Percentiles rank a stretch among this genome's conserved stretches.
These are phyloP conservation scores for Leptopilina clavipes DNA, from an alignment of 1,140 invertebrate species.

Conservation along the genomic window DNA sequence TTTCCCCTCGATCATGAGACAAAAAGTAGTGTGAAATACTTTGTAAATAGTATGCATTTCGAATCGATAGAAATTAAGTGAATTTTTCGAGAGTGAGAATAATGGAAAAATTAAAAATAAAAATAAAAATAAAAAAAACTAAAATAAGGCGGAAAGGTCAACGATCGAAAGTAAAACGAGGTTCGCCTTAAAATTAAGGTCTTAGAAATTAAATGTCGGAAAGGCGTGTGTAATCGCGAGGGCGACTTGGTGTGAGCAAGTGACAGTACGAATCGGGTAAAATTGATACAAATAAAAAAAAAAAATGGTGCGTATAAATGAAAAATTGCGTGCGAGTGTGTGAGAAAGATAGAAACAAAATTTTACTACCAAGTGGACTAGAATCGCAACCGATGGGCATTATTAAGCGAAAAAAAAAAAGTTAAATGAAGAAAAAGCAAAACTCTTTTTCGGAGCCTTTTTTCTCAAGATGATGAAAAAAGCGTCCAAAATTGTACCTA, in stretches of 20 bases:
- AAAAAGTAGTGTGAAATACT: slow-evolving; percentile 39
- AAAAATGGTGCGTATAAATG: slow-evolving; percentile 37
- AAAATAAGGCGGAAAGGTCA: slow-evolving; percentile 52
- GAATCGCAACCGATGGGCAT: slow-evolving; percentile 76
- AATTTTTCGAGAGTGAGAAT: too few species aligned
- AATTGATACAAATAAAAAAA: slow-evolving; percentile 2
- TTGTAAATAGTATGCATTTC: slow-evolving; percentile 50
- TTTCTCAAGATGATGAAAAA: slow-evolving; percentile 70
- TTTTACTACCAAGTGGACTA: slow-evolving; percentile 76
- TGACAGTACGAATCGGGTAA: slow-evolving; percentile 43
- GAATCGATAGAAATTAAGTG: slow-evolving; percentile 56
- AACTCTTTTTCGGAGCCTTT: slow-evolving; percentile 72
- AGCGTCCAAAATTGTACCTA: slow-evolving; percentile 76
- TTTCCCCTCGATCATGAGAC: slow-evolving; percentile 3
- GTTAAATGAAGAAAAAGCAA: slow-evolving; percentile 60
- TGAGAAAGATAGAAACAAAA: slow-evolving; percentile 63
- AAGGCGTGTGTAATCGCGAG: slow-evolving; percentile 55
- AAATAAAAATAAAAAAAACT: slow-evolving; percentile 34
- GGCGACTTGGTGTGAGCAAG: slow-evolving; percentile 48
- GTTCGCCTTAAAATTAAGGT: slow-evolving; percentile 63
- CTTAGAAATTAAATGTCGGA: slow-evolving; percentile 57
- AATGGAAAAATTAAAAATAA: too few species aligned
- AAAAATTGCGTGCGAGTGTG: slow-evolving; percentile 42
- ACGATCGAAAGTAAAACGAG: slow-evolving; percentile 51
- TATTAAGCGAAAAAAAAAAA: slow-evolving; percentile 66